Evolutionary conservation across 2,888 invertebrate genomes (phyloP).

Genomic region (Pristionchus entomophagus): DNA sequence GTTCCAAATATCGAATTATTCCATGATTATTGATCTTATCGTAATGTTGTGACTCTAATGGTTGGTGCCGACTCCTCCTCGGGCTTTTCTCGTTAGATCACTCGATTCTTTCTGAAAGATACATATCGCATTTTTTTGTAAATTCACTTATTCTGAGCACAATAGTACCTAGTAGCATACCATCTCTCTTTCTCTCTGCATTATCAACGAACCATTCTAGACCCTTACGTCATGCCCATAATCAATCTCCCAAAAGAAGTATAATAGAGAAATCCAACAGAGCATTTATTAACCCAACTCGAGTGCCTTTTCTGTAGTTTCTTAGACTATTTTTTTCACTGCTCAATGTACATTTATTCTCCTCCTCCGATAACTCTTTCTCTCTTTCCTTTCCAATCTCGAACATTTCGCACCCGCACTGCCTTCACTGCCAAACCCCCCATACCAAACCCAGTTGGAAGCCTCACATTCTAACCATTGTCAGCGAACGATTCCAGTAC

Average conservation of each 20-base stretch:
- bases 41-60: constrained; percentile 19
- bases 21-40: constrained; percentile 34
- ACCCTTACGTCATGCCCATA: neutral
- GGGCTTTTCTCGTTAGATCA: constrained; percentile 1
- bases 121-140: neutral
- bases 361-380: neutral
- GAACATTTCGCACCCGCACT: constrained; percentile 36
- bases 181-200: constrained; percentile 22
- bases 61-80: constrained; percentile 38
- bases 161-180: constrained; percentile 23
- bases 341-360: constrained; percentile 44
- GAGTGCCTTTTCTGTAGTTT: constrained; percentile 28
- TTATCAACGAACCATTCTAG: neutral
- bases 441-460: constrained; percentile 16
- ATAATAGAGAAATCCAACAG: neutral
- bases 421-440: constrained; percentile 1
- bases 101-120: neutral
- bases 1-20: constrained; percentile 17
- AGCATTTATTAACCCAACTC: constrained; percentile 36
- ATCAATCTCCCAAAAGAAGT: neutral
- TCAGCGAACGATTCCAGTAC: constrained; percentile 36
- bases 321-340: neutral
- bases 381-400: constrained; percentile 29
- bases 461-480: constrained; percentile 6
- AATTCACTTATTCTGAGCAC: constrained; percentile 29